Percentiles rank a stretch among this genome's conserved stretches.
Conservation (phyloP, 2,797 vertebrate species). For the Coluber constrictor region DNA sequence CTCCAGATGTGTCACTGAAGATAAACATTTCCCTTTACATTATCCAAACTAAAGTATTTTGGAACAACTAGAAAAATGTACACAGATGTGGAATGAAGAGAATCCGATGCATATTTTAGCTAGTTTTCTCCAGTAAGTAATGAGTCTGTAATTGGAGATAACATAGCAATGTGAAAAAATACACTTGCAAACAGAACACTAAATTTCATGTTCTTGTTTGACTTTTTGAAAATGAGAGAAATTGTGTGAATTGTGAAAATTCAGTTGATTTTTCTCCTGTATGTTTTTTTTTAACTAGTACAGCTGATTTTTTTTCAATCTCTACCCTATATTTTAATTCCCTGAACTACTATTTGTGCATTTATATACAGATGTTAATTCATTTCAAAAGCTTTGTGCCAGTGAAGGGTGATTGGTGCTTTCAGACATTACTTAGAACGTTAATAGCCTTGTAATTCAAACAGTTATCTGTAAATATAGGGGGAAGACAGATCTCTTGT, state of each 20-base stretch:
- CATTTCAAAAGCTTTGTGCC: conserved; percentile 63
- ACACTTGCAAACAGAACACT: conserved; percentile 49
- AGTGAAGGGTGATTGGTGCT: conserved; percentile 71
- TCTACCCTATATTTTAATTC: conserved; percentile 19
- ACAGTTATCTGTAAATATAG: conserved; percentile 63
- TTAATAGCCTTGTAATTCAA: conserved; percentile 65
- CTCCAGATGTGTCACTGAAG: conserved; percentile 41
- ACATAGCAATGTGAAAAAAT: conserved; percentile 30
- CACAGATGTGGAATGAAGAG: not conserved
- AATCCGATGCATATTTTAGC: conserved; percentile 25
- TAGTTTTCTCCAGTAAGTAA: conserved; percentile 34
- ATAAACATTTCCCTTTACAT: not conserved
- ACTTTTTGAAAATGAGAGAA: conserved; percentile 60
- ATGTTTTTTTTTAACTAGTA: conserved; percentile 27
- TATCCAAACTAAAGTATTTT: conserved; percentile 36
- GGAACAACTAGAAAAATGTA: conserved; percentile 8
- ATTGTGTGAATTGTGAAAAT: conserved; percentile 37
- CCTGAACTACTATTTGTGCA: conserved; percentile 59
- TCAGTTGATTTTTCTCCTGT: conserved; percentile 57
- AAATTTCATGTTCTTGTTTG: conserved; percentile 44
- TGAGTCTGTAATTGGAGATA: conserved; percentile 40
- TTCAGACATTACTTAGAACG: conserved; percentile 64
- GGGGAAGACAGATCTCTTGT: conserved; percentile 64
- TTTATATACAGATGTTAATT: conserved; percentile 60
- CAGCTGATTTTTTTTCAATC: not conserved